A percentile compares a stretch with the other conserved stretches of the same genome.
Evolutionary conservation across 1,140 invertebrate species (phyloP).

Genomic region (Leucophenga varia): DNA sequence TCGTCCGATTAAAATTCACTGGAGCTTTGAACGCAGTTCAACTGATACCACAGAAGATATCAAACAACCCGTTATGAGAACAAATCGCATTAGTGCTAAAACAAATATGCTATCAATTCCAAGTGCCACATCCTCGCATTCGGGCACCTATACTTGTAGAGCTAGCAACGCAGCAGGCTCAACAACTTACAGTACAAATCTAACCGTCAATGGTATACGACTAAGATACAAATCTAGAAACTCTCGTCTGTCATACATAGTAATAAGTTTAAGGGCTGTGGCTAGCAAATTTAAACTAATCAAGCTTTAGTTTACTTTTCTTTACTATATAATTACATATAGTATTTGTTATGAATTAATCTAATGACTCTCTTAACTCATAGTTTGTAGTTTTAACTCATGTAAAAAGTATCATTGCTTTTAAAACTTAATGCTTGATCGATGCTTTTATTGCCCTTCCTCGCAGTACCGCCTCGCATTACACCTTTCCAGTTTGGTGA

Average conservation of each 20-base stretch:
- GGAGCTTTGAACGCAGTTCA: conserved; percentile 50
- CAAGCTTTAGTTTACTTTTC: neutral
- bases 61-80: conserved; percentile 41
- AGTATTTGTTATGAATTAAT: too few relatives aligned
- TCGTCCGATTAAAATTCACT: conserved; percentile 65
- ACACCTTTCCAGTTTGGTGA: conserved; percentile 66
- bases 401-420: too few relatives aligned
- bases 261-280: conserved; percentile 4
- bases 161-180: conserved; percentile 66
- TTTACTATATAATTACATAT: neutral
- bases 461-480: conserved; percentile 59
- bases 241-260: too few relatives aligned
- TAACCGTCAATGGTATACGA: conserved; percentile 64
- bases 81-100: conserved; percentile 55
- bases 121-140: conserved; percentile 65
- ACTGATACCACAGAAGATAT: conserved; percentile 33
- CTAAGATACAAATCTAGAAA: too few relatives aligned
- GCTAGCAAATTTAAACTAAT: neutral
- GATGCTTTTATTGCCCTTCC: too few relatives aligned
- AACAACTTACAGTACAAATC: conserved; percentile 62
- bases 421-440: too few relatives aligned
- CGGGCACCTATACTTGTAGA: conserved; percentile 70
- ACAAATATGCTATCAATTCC: conserved; percentile 69
- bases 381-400: too few relatives aligned
- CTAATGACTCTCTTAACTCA: too few relatives aligned